phyloP scores from a whole-genome alignment of 2,888 invertebrate genomes.

The Druceiella hillmani region DNA sequence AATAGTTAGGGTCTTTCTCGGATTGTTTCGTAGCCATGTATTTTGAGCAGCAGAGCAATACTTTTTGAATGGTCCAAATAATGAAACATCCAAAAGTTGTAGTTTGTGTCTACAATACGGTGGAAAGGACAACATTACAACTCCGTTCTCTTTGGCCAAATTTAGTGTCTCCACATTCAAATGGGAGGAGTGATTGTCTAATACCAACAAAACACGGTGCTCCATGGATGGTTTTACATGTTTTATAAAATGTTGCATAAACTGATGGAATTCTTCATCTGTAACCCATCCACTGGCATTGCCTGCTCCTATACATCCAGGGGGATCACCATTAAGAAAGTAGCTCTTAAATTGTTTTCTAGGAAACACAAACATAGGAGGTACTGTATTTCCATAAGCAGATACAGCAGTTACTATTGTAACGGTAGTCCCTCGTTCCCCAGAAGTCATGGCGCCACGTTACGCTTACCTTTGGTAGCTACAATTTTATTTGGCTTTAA shows the following conservation, averaged over 20 bases:
- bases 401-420: conserved; percentile 21
- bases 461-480: conserved; percentile 25
- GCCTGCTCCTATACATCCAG: conserved; percentile 11
- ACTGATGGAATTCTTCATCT: conserved; percentile 16
- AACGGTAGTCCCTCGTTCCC: conserved; percentile 26
- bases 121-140: conserved; percentile 22
- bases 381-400: conserved; percentile 10
- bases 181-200: conserved; percentile 24
- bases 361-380: conserved; percentile 12
- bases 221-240: conserved; percentile 20
- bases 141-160: conserved; percentile 20
- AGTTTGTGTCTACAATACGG: conserved; percentile 20
- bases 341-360: conserved; percentile 9
- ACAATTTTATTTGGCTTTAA: conserved; percentile 25
- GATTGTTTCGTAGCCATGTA: conserved; percentile 19
- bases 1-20: no score
- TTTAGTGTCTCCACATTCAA: conserved; percentile 16
- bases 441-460: conserved; percentile 21
- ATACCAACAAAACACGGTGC: conserved; percentile 18
- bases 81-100: conserved; percentile 22
- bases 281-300: no score
- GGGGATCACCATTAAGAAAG: conserved; percentile 8
- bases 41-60: conserved; percentile 21
- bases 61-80: conserved; percentile 22
- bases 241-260: conserved; percentile 20